Evolutionary conservation across 2,797 vertebrate genomes (phyloP).

Genomic region (Spinus pinus): DNA sequence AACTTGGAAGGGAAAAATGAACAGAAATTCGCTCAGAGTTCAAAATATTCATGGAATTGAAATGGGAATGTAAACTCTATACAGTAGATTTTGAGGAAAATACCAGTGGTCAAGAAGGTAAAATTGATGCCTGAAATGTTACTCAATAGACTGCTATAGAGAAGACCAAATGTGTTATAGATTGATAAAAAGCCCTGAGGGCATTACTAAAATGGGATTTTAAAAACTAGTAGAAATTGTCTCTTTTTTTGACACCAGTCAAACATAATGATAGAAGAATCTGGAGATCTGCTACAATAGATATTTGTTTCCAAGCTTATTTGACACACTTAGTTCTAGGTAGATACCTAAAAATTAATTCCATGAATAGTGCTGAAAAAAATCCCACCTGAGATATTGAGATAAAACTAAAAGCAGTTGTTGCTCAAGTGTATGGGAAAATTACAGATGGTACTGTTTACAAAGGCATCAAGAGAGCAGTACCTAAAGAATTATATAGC

Average conservation of each 20-base stretch:
- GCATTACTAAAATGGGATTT: conserved; percentile 21
- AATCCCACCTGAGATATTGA: background rate
- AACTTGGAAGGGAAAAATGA: conserved; percentile 14
- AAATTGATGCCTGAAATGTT: background rate
- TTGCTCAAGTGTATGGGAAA: background rate
- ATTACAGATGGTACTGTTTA: background rate
- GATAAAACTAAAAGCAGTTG: background rate
- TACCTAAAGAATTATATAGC: background rate
- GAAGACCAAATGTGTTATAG: background rate
- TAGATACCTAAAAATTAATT: background rate
- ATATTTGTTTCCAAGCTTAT: background rate
- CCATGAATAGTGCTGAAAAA: background rate
- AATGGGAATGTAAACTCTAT: background rate
- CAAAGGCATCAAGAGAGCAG: background rate
- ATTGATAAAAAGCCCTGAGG: background rate
- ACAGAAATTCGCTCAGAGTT: background rate
- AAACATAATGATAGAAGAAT: background rate
- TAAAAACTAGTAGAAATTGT: background rate
- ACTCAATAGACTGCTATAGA: background rate
- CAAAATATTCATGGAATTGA: background rate
- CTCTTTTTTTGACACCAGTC: background rate
- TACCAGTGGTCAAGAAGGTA: background rate
- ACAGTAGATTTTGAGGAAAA: background rate
- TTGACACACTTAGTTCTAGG: background rate
- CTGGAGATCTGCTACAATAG: background rate